Conservation (phyloP, 2,888 invertebrate genomes). For the Phaonia tiefii region DNA sequence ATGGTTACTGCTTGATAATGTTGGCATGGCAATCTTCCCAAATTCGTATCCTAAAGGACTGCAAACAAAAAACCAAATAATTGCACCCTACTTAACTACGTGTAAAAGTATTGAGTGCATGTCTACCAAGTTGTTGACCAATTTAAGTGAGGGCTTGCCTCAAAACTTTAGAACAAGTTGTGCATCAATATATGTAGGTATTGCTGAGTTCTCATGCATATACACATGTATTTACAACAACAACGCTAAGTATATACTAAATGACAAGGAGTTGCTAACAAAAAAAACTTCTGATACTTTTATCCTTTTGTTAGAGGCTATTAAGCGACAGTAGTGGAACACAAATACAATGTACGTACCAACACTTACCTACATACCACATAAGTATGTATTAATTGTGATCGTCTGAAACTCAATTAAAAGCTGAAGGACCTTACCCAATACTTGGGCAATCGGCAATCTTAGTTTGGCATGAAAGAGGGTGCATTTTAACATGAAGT, state of each 20-base stretch:
- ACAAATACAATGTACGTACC: not conserved
- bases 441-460: not conserved
- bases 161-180: constrained; percentile 38
- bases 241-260: too few relatives aligned
- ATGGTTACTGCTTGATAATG: too few relatives aligned
- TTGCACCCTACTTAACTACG: constrained; percentile 51
- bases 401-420: constrained; percentile 54
- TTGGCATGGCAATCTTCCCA: too few relatives aligned
- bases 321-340: constrained; percentile 33
- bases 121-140: constrained; percentile 48
- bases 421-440: constrained; percentile 35
- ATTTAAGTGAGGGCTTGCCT: constrained; percentile 43
- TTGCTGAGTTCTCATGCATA: too few relatives aligned
- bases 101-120: constrained; percentile 47
- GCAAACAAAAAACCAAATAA: constrained; percentile 39
- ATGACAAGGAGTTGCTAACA: too few relatives aligned
- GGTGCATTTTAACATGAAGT: too few relatives aligned
- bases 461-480: too few relatives aligned
- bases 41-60: too few relatives aligned
- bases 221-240: too few relatives aligned
- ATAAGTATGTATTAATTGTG: constrained; percentile 5
- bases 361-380: not conserved
- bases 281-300: too few relatives aligned
- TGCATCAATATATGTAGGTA: constrained; percentile 5
- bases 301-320: not conserved